A percentile compares a stretch with the other conserved stretches of the same genome.
Evolutionary conservation across 2,888 invertebrate species (phyloP).

Genomic region (Parnassius smintheus): DNA sequence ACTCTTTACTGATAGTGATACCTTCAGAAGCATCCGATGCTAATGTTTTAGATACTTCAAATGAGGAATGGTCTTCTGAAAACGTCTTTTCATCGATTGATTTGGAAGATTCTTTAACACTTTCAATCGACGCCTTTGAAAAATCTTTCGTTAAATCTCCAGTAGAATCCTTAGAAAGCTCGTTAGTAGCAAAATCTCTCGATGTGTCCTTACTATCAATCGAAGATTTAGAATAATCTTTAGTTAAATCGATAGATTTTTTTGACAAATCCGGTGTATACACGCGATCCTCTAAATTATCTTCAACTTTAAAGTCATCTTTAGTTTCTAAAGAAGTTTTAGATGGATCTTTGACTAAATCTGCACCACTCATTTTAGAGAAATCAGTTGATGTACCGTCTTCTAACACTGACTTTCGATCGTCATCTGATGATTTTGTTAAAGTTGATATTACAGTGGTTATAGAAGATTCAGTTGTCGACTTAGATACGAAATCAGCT

Average conservation of each 20-base stretch:
- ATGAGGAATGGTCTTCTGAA: conserved; percentile 75
- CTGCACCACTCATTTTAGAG: conserved; percentile 72
- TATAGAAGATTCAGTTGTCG: conserved; percentile 74
- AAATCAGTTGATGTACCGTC: conserved; percentile 74
- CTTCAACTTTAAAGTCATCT: conserved; percentile 64
- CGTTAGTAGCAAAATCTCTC: conserved; percentile 75
- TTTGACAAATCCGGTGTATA: conserved; percentile 71
- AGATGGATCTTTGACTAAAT: conserved; percentile 68
- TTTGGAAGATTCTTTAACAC: conserved; percentile 70
- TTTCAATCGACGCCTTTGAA: conserved; percentile 73
- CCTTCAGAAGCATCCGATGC: conserved; percentile 74
- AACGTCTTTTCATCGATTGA: conserved; percentile 75
- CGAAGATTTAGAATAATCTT: conserved; percentile 75
- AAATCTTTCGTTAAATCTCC: conserved; percentile 70
- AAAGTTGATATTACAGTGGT: conserved; percentile 72
- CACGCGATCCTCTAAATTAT: conserved; percentile 61
- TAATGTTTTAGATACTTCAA: conserved; percentile 73
- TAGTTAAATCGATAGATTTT: conserved; percentile 71
- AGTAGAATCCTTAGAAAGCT: conserved; percentile 75
- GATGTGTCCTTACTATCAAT: conserved; percentile 77
- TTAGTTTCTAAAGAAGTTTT: conserved; percentile 69
- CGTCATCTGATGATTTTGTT: conserved; percentile 74
- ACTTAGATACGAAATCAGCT: conserved; percentile 68
- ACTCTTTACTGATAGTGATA: conserved; percentile 65
- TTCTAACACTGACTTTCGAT: conserved; percentile 70